Percentiles rank a stretch among this genome's conserved stretches.
These are phyloP conservation scores for Anser brachyrhynchus DNA, from an alignment of 2,113 vertebrate genomes.

Conservation along the genomic window DNA sequence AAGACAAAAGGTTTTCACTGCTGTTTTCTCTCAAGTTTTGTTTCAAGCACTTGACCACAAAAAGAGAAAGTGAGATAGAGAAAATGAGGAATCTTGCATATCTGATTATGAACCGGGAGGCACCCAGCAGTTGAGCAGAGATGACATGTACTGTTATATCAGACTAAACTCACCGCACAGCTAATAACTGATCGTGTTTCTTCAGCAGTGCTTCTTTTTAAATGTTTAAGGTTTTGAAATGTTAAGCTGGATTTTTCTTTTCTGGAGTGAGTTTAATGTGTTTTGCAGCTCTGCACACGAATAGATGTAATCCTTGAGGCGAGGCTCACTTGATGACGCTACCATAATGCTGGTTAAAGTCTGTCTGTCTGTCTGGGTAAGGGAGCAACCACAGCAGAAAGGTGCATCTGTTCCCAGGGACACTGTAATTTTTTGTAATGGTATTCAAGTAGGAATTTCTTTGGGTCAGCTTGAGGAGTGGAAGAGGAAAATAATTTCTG, in stretches of 20 bases:
- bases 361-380: not conserved
- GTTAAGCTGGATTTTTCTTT: not conserved
- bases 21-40: conserved; percentile 85
- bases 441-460: not conserved
- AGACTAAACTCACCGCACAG: not conserved
- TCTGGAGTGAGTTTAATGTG: not conserved
- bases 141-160: not conserved
- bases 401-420: not conserved
- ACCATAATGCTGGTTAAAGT: not conserved
- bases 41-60: conserved; percentile 82
- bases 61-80: not conserved
- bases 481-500: not conserved
- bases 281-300: not conserved
- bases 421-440: not conserved
- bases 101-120: not conserved
- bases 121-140: not conserved
- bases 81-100: not conserved
- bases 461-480: not conserved
- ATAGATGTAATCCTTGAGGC: not conserved
- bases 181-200: not conserved
- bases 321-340: not conserved
- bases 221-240: not conserved
- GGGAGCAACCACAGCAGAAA: not conserved
- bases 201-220: not conserved
- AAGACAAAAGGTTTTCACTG: conserved; percentile 85